Evolutionary conservation across 37 sponge, comb jelly and placozoan genomes (phyloP).

Genomic region (Aplysina aerophoba): DNA sequence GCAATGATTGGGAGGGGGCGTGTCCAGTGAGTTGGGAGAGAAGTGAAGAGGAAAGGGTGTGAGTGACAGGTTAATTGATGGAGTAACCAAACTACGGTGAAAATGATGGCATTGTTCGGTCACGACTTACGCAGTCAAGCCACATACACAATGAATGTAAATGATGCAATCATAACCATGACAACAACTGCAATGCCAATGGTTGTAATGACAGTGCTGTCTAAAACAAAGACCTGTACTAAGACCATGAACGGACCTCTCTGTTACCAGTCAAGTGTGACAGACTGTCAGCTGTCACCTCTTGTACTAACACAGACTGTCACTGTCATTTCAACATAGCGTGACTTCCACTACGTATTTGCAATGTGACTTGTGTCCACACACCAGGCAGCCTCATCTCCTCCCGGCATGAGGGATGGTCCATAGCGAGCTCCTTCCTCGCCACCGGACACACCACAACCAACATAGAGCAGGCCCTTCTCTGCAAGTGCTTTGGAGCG

Average conservation of each 20-base stretch:
- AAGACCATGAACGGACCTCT: too few relatives aligned
- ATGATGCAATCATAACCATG: too few relatives aligned
- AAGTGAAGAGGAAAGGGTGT: not conserved
- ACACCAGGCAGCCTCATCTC: constrained; percentile 81
- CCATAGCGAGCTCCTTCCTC: constrained; percentile 99
- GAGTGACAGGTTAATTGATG: not conserved
- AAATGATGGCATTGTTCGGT: too few relatives aligned
- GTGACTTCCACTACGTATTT: constrained; percentile 1
- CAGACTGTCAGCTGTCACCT: too few relatives aligned
- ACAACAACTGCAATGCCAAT: too few relatives aligned
- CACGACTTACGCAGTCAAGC: too few relatives aligned
- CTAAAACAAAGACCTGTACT: too few relatives aligned
- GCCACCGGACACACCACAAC: constrained; percentile 96
- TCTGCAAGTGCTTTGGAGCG: constrained; percentile 68
- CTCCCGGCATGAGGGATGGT: constrained; percentile 98
- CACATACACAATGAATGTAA: too few relatives aligned
- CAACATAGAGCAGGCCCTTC: constrained; percentile 85
- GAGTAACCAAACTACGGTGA: too few relatives aligned
- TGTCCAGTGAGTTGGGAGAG: not conserved
- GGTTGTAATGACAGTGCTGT: too few relatives aligned
- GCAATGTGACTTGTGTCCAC: constrained; percentile 49
- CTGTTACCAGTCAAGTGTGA: too few relatives aligned
- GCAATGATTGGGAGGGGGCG: not conserved
- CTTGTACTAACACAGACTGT: not conserved
- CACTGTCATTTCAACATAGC: not conserved